These are phyloP conservation scores for Clytia hemisphaerica DNA, from an alignment of 30 jellyfish, hydroid and myxozoan species.

Conservation along the genomic window DNA sequence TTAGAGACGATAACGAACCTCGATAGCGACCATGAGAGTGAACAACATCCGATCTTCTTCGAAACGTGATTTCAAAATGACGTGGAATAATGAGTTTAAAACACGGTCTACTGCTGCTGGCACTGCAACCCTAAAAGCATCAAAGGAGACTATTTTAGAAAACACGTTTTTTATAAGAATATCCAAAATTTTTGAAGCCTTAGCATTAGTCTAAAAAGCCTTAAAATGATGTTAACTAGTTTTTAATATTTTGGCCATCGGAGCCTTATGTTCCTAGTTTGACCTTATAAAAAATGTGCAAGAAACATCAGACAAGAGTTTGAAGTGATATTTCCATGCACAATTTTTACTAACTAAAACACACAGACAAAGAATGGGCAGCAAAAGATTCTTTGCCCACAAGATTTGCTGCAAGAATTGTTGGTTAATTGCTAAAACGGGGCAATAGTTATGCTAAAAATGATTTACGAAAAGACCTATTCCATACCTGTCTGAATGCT, in stretches of 20 bases:
- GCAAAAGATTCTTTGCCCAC: not conserved
- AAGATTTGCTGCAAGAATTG: not conserved
- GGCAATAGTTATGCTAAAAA: not conserved
- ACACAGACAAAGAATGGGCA: not conserved
- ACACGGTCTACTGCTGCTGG: slow-evolving; percentile 65
- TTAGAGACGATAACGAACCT: too few species aligned
- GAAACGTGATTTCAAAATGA: slow-evolving; percentile 43
- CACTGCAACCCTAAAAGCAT: slow-evolving; percentile 51
- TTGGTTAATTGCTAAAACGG: not conserved
- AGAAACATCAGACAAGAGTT: too few species aligned
- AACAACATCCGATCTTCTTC: slow-evolving; percentile 74
- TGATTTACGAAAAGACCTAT: not conserved
- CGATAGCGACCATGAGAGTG: slow-evolving; percentile 64
- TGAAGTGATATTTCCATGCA: too few species aligned
- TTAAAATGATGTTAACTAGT: too few species aligned
- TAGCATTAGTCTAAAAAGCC: too few species aligned
- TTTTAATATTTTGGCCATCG: too few species aligned
- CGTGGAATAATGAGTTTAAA: slow-evolving; percentile 40
- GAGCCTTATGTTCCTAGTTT: too few species aligned
- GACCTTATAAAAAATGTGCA: too few species aligned
- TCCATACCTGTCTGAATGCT: slow-evolving; percentile 75
- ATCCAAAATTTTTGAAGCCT: too few species aligned
- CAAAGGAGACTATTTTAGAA: not conserved
- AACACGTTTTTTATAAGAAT: too few species aligned
- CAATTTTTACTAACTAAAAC: too few species aligned